phyloP scores from a whole-genome alignment of 2,113 vertebrate genomes.

The Spheniscus mendiculus region DNA sequence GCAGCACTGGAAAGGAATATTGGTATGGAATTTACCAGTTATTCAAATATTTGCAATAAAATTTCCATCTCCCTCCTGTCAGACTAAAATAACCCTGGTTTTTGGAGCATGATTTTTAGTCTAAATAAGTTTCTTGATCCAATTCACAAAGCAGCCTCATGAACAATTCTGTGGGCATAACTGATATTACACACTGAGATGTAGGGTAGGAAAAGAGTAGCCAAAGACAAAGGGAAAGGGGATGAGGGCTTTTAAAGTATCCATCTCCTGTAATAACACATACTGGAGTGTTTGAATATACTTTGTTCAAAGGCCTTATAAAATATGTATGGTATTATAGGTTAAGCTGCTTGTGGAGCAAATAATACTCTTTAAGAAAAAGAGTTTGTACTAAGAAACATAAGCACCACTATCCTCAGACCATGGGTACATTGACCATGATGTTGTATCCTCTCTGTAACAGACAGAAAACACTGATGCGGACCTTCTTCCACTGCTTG shows the following conservation, averaged over 20 bases:
- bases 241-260: not conserved
- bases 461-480: not conserved
- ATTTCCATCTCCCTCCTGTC: not conserved
- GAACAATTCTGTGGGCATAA: not conserved
- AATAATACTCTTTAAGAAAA: not conserved
- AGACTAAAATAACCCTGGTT: not conserved
- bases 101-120: not conserved
- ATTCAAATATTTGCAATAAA: not conserved
- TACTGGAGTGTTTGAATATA: not conserved
- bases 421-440: not conserved
- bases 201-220: not conserved
- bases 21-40: not conserved
- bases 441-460: not conserved
- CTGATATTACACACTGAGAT: not conserved
- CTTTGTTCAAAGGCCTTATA: not conserved
- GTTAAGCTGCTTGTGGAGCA: not conserved
- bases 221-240: not conserved
- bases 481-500: not conserved
- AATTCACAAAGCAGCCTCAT: not conserved
- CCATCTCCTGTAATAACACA: not conserved
- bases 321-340: not conserved
- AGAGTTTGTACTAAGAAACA: not conserved
- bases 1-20: not conserved
- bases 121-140: not conserved
- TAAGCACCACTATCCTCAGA: not conserved